Evolutionary conservation across 2,797 vertebrate species (phyloP).

Genomic region (Prionace glauca): DNA sequence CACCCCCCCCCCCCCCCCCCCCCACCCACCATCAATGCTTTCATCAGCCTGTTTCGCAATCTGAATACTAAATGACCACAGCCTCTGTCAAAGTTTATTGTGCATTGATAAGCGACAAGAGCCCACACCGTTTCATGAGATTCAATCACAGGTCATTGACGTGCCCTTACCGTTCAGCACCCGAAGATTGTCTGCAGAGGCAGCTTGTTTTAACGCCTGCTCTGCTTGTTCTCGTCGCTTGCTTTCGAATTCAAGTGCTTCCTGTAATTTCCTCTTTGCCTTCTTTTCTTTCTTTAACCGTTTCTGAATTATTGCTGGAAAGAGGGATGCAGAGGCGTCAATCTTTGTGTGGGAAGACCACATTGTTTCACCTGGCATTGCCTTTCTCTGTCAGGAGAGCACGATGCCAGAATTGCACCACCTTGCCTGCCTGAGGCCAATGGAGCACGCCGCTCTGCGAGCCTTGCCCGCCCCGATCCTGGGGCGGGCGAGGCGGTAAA

Average conservation of each 20-base stretch:
- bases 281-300: constrained; percentile 99
- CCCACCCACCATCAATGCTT: background rate
- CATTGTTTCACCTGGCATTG: background rate
- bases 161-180: constrained; percentile 82
- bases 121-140: background rate
- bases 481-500: no score
- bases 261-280: constrained; percentile 98
- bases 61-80: background rate
- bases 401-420: no score
- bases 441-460: no score
- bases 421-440: no score
- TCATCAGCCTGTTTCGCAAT: background rate
- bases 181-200: constrained; percentile 88
- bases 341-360: background rate
- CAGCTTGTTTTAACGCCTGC: constrained; percentile 89
- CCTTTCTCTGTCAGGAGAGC: background rate
- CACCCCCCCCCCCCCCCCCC: no score
- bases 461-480: no score
- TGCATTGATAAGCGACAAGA: background rate
- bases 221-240: constrained; percentile 93
- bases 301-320: constrained; percentile 92
- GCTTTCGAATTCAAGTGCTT: constrained; percentile 96
- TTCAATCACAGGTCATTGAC: constrained; percentile 8
- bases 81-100: background rate
- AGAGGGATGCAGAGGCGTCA: constrained; percentile 35